phyloP scores from a whole-genome alignment of 2,888 invertebrate genomes.

The Ectemnius continuus region DNA sequence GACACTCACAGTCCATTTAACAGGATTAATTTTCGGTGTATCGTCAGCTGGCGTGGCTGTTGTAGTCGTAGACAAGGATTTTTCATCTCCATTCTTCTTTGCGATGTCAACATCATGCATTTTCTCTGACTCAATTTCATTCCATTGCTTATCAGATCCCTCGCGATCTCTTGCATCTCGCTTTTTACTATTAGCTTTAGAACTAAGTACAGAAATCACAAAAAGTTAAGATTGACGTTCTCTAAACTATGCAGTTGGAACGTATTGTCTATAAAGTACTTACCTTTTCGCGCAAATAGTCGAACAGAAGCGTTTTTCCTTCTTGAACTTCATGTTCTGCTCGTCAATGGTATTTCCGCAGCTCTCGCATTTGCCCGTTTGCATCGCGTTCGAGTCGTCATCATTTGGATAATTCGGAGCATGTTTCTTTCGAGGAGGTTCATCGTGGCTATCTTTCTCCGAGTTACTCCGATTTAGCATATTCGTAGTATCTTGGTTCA shows the following conservation, averaged over 20 bases:
- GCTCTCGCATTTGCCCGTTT: conserved; percentile 84
- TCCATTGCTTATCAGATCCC: conserved; percentile 72
- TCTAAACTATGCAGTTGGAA: too few species aligned
- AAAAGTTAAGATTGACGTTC: not conserved
- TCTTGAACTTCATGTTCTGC: conserved; percentile 81
- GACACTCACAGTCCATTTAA: conserved; percentile 82
- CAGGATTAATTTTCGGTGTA: conserved; percentile 81
- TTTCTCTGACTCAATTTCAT: conserved; percentile 74
- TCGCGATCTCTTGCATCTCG: conserved; percentile 70
- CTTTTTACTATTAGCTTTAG: conserved; percentile 66
- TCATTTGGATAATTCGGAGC: conserved; percentile 71
- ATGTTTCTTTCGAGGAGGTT: conserved; percentile 84
- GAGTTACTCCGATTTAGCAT: conserved; percentile 66
- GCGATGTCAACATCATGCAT: conserved; percentile 64
- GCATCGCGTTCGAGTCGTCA: conserved; percentile 73
- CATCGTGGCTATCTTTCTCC: conserved; percentile 81
- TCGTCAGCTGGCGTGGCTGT: conserved; percentile 69
- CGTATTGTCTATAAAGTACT: conserved; percentile 40
- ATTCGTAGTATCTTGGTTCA: conserved; percentile 71
- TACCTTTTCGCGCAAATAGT: conserved; percentile 85
- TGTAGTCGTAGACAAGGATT: conserved; percentile 65
- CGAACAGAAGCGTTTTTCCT: conserved; percentile 88
- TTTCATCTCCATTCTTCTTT: conserved; percentile 77
- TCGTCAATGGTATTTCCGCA: conserved; percentile 83
- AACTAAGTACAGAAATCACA: conserved; percentile 19